Percentiles rank a stretch among this genome's conserved stretches.
Evolutionary conservation across 2,888 invertebrate genomes (phyloP).

Genomic region (Orgyia antiqua): DNA sequence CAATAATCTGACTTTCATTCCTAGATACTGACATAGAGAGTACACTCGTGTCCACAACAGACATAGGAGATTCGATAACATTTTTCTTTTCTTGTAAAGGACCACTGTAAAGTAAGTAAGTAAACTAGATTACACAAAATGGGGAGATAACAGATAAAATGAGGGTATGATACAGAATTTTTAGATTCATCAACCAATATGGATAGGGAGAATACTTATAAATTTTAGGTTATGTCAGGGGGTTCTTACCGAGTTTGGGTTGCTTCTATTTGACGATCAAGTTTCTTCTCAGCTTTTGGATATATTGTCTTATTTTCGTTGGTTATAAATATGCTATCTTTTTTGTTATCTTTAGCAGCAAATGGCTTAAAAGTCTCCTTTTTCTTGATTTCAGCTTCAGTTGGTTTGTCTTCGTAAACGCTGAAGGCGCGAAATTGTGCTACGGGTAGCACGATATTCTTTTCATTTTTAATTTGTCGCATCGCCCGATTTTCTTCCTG

Average conservation of each 20-base stretch:
- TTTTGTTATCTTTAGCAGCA: slow-evolving; percentile 55
- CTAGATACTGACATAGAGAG: slow-evolving; percentile 82
- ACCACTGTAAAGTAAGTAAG: slow-evolving; percentile 37
- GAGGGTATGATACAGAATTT: not conserved
- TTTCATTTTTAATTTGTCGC: slow-evolving; percentile 68
- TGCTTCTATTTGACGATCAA: slow-evolving; percentile 50
- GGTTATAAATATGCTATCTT: slow-evolving; percentile 50
- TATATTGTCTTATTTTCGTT: slow-evolving; percentile 58
- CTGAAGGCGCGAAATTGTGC: slow-evolving; percentile 87
- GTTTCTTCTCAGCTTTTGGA: slow-evolving; percentile 50
- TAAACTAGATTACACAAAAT: no score
- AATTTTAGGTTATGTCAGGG: not conserved
- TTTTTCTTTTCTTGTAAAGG: slow-evolving; percentile 66
- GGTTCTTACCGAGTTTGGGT: slow-evolving; percentile 40
- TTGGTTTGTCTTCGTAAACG: slow-evolving; percentile 82
- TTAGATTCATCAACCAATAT: no score
- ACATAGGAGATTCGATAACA: slow-evolving; percentile 79
- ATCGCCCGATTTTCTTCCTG: slow-evolving; percentile 69
- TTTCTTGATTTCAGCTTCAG: slow-evolving; percentile 64
- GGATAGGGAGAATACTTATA: not conserved
- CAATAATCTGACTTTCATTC: slow-evolving; percentile 58
- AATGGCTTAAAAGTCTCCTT: slow-evolving; percentile 64
- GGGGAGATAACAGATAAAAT: no score
- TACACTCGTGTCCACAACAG: slow-evolving; percentile 70
- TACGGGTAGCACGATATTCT: slow-evolving; percentile 78